Evolutionary conservation across 2,113 vertebrate genomes (phyloP).

Genomic region (Apodemus speciosus): DNA sequence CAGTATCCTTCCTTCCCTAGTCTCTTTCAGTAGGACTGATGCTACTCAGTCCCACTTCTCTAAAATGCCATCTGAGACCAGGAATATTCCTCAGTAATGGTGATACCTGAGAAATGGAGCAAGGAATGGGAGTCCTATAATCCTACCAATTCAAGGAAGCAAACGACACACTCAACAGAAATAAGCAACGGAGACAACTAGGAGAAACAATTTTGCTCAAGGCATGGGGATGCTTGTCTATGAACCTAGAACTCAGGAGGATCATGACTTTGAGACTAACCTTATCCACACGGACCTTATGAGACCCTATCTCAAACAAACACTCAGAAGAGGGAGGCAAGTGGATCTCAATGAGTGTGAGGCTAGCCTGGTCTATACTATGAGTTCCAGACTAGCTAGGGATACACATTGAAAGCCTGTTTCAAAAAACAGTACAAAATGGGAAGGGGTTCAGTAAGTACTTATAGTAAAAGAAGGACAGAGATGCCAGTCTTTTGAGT

Average conservation of each 20-base stretch:
- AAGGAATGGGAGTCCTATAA: constrained; percentile 23
- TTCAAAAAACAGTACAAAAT: neutral
- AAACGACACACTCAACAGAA: neutral
- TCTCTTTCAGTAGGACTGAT: neutral
- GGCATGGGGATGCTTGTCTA: neutral
- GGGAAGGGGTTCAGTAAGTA: neutral
- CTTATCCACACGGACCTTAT: neutral
- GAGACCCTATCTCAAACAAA: neutral
- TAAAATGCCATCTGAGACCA: neutral
- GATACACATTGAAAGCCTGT: neutral
- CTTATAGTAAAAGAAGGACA: neutral
- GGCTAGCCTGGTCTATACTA: neutral
- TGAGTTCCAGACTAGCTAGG: neutral
- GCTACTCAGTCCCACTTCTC: neutral
- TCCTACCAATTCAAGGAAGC: neutral
- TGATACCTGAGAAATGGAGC: constrained; percentile 37
- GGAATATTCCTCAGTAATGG: neutral
- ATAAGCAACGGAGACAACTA: constrained; percentile 11
- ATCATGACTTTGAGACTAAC: neutral
- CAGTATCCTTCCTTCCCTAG: neutral
- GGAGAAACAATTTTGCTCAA: neutral
- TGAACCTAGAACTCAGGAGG: neutral
- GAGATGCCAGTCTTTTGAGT: constrained; percentile 23
- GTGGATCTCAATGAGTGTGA: neutral
- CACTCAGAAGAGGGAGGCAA: neutral